Percentiles rank a stretch among this genome's conserved stretches.
Conservation (phyloP, 2,113 vertebrate species). For the Gobiocypris rarus region DNA sequence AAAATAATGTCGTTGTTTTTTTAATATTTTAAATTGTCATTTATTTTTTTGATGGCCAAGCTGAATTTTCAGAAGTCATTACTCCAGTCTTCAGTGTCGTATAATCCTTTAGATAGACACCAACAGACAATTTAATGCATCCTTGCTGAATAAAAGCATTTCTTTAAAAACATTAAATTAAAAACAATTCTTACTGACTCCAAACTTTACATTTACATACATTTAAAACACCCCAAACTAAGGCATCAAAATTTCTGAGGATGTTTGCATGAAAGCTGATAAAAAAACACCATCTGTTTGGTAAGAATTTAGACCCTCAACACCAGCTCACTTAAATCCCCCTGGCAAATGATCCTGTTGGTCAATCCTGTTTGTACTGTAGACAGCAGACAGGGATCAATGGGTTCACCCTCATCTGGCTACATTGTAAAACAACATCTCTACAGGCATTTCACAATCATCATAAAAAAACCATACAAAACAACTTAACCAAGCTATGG, state of each 20-base stretch:
- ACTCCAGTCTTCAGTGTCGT: background rate
- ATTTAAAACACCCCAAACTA: background rate
- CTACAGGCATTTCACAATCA: background rate
- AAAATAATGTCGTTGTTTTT: background rate
- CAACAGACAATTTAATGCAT: background rate
- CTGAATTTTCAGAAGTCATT: background rate
- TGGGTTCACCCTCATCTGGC: background rate
- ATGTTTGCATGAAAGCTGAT: background rate
- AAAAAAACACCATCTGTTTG: constrained; percentile 43
- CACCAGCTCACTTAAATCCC: constrained; percentile 30
- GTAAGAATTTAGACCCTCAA: constrained; percentile 23
- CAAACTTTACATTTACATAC: background rate
- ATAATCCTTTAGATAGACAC: background rate
- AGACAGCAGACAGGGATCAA: background rate
- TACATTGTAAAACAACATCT: background rate
- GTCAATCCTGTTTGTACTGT: constrained; percentile 16
- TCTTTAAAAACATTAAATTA: background rate
- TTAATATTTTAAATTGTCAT: background rate
- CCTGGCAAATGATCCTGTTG: constrained; percentile 20
- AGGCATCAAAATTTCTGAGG: background rate
- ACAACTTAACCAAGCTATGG: background rate
- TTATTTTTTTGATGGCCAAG: background rate
- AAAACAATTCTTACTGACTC: background rate
- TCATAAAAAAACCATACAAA: background rate
- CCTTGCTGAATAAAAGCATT: background rate